Evolutionary conservation across 2,797 vertebrate species (phyloP), one percentile per base, ranked within the genome.

Genomic region (Poliocrania exsul): DNA sequence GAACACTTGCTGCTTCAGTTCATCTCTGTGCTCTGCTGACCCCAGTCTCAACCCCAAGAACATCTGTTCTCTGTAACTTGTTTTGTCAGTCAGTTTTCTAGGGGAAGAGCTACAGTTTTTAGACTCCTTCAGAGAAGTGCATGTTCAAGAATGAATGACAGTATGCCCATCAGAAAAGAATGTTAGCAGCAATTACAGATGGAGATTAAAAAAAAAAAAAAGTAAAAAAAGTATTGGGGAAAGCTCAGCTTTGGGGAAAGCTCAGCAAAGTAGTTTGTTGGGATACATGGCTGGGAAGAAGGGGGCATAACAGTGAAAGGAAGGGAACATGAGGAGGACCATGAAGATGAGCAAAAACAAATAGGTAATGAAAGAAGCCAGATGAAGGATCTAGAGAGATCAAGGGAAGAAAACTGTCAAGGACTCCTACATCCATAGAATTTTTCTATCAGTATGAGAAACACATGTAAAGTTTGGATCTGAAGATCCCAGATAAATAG

Each of bases 401-500:
- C 14, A 40, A 60, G 26, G 8, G 13, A 75, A 85, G n/a, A 79
- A 5, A 33, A 66, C 19, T 72, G 14, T 53, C 23, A 77, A 90
- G 44, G 25, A 25, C 10, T 64, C 25, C n/a, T 51, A 35, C 10
- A n/a, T 13, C 25, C 56, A 37, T 9, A 44, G 4, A 17, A 53
- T 75, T 42, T 40, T 70, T 46, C 4, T 42, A 16, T 42, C 28
- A 70, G 12, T 46, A 42, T 5, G 3, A 38, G 17, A 44, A 75
- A 61, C 4, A n/a, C 0, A 0, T 42, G 49, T 24, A 88, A 75
- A 13, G 4, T 42, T 65, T 75, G 46, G 71, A 46, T 62, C 8
- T 67, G 42, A 71, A 95, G 25, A 66, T 28, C 11, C 13, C 26
- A 42, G 9, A 23, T 54, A 44, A 82, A 75, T 7, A 62, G 26